phyloP scores from a whole-genome alignment of 2,113 vertebrate species.

The Cebidichthys violaceus region DNA sequence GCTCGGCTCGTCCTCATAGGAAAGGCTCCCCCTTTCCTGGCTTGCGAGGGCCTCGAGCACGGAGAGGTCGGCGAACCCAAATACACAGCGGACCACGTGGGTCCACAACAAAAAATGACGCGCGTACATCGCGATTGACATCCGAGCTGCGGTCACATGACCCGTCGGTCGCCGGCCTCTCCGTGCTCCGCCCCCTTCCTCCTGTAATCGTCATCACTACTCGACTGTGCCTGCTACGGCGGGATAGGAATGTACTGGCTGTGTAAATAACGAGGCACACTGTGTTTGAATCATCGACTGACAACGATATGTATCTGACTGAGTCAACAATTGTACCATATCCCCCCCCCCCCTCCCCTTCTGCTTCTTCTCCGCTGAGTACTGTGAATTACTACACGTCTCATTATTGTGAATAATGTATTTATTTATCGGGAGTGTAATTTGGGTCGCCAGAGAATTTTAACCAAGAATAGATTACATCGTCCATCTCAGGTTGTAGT shows the following conservation, averaged over 20 bases:
- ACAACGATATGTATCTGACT: conserved; percentile 70
- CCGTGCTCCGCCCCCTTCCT: conserved; percentile 18
- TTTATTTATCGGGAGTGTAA: conserved; percentile 74
- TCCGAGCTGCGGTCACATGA: neutral
- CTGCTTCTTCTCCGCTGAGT: conserved; percentile 60
- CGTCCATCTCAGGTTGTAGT: conserved; percentile 79
- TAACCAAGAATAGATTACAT: conserved; percentile 56
- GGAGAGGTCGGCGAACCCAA: conserved; percentile 35
- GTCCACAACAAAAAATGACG: neutral
- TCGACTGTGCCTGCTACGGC: conserved; percentile 71
- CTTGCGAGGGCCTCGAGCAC: conserved; percentile 28
- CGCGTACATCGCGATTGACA: neutral
- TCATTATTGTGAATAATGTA: conserved; percentile 77
- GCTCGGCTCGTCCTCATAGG: neutral
- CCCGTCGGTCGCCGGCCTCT: neutral
- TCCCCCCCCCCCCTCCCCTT: neutral
- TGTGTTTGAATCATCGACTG: conserved; percentile 76
- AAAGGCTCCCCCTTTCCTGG: conserved; percentile 28
- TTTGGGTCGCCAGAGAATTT: conserved; percentile 62
- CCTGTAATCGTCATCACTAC: conserved; percentile 66
- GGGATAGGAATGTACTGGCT: conserved; percentile 76
- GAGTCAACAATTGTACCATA: conserved; percentile 66
- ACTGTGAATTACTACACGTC: conserved; percentile 78
- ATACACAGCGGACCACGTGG: neutral
- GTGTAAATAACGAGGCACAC: conserved; percentile 78